These are phyloP conservation scores for Drosophila watanabei DNA, from an alignment of 1,140 invertebrate species.

Conservation along the genomic window DNA sequence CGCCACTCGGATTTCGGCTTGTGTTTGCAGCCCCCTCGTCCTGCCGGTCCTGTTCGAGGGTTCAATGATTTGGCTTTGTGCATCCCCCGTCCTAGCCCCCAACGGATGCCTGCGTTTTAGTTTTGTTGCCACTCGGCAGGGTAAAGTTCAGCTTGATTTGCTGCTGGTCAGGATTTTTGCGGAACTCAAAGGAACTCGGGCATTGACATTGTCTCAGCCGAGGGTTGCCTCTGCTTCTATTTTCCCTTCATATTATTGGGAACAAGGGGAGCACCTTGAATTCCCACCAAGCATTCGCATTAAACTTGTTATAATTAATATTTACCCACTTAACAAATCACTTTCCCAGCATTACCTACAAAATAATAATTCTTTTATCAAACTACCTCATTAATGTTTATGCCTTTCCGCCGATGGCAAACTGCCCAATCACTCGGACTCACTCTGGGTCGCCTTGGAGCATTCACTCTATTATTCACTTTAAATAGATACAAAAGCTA, in stretches of 20 bases:
- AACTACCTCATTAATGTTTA: constrained; percentile 1
- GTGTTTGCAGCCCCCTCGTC: constrained; percentile 17
- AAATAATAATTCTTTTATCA: constrained; percentile 55
- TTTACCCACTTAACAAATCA: constrained; percentile 20
- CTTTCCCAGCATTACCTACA: constrained; percentile 8
- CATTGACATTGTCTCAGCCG: constrained; percentile 28
- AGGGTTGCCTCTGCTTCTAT: background rate
- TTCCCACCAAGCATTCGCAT: background rate
- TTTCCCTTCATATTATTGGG: too few relatives aligned
- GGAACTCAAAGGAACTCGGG: constrained; percentile 24
- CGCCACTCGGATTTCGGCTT: constrained; percentile 35
- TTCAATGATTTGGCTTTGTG: constrained; percentile 75
- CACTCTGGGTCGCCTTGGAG: constrained; percentile 22
- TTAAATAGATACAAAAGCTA: constrained; percentile 49
- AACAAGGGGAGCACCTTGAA: background rate
- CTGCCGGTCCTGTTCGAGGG: constrained; percentile 10
- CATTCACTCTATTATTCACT: constrained; percentile 35
- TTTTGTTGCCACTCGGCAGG: constrained; percentile 27
- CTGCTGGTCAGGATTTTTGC: constrained; percentile 32
- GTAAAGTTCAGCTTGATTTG: constrained; percentile 40
- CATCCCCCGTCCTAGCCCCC: constrained; percentile 1
- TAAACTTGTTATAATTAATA: background rate
- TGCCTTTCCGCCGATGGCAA: constrained; percentile 34
- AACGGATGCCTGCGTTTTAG: constrained; percentile 28
- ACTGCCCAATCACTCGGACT: constrained; percentile 42